Percentiles rank a stretch among this genome's conserved stretches.
Conservation (phyloP, 2,888 invertebrate species). For the Xestia sexstrigata region DNA sequence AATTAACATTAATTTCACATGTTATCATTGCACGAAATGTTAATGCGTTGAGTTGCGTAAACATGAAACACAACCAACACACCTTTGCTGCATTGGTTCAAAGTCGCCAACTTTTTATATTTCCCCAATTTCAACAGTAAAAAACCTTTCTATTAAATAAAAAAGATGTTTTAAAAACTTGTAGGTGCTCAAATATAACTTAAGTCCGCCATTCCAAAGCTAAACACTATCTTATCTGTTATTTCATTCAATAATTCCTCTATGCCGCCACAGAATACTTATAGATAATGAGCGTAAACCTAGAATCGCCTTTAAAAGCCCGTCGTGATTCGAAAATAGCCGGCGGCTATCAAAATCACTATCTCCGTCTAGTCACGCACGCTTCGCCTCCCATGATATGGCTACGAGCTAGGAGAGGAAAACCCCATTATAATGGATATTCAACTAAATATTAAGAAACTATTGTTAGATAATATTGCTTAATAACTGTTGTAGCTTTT, state of each 20-base stretch:
- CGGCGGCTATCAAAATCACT: constrained; percentile 74
- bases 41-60: constrained; percentile 45
- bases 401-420: constrained; percentile 65
- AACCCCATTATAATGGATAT: constrained; percentile 33
- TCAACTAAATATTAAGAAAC: constrained; percentile 34
- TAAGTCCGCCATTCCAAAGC: neutral
- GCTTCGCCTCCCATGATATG: constrained; percentile 69
- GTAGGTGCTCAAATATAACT: constrained; percentile 5
- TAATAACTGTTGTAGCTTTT: constrained; percentile 10
- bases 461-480: constrained; percentile 10
- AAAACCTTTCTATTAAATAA: constrained; percentile 6
- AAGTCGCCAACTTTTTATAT: constrained; percentile 9
- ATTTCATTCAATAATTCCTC: constrained; percentile 47
- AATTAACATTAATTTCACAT: constrained; percentile 69
- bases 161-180: neutral
- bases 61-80: constrained; percentile 15
- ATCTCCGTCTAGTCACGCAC: constrained; percentile 79
- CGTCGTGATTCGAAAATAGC: constrained; percentile 76
- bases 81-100: neutral
- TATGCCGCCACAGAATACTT: constrained; percentile 52
- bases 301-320: constrained; percentile 63
- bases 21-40: constrained; percentile 66
- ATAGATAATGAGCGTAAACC: constrained; percentile 61
- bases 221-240: constrained; percentile 31
- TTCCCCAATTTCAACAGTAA: neutral